Base-by-base conservation (phyloP, 1,140 invertebrate species). In the Holotrichia oblita region DNA sequence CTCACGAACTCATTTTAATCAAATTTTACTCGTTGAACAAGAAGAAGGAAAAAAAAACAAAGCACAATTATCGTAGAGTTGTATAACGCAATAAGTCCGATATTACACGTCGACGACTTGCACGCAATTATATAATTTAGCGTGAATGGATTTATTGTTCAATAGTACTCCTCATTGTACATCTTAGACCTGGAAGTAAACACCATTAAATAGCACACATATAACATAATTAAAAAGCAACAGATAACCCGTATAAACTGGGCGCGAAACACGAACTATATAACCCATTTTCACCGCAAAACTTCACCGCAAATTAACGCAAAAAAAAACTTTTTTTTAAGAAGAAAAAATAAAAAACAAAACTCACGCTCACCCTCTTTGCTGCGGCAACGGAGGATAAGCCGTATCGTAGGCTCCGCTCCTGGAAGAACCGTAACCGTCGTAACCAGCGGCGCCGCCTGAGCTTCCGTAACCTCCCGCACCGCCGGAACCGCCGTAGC, bases 331-430 rank as follows among this genome's bases (percentile, higher is more conserved):
- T 34, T 4, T 34, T 2, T 34, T 34, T 34, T 2, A 34, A 4
- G 4, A 34, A 24, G 0, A 27, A 76, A 6, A 76, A 76, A 40
- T 55, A 12, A 40, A 10, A 10, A 20, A 4, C 17, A 44, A 74
- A 40, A 40, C 14, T 24, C 7, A 0, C 17, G 82, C 84, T 86
- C 83, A 86, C 85, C 85, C 83, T 81, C 86, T 80, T 80, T 85
- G 85, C 75, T 83, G 84, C 55, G 85, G 85, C 41, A 87, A 73
- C 55, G 85, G 85, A 14, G 86, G 85, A 80, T 87, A 86, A 17
- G 84, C 83, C 14, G 83, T 79, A 64, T 86, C 86, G 74, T 82
- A 82, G 24, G 42, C 40, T 12, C 27, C 79, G 64, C 40, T 75
- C 55, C 61, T 69, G 22, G 61, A 69, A 6, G 61, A 69, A 69